Conservation (phyloP, 2,888 invertebrate genomes). For the Pseudococcus longispinus region DNA sequence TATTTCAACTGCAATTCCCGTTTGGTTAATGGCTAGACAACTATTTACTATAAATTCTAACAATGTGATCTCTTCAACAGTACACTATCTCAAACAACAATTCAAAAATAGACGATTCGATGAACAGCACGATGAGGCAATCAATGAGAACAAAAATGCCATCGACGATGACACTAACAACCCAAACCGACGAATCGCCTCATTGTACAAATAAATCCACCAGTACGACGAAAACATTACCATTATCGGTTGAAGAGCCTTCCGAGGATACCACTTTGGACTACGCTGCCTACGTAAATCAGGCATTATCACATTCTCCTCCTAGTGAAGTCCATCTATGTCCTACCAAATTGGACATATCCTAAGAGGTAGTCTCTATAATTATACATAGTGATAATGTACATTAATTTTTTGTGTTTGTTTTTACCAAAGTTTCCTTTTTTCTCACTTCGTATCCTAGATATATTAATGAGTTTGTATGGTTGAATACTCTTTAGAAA, state of each 20-base stretch:
- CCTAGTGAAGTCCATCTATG: conserved; percentile 24
- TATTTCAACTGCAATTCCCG: no score
- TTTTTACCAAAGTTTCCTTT: conserved; percentile 28
- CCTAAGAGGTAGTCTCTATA: background rate
- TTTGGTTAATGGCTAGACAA: no score
- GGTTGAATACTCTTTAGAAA: background rate
- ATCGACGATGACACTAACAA: conserved; percentile 48
- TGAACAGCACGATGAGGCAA: background rate
- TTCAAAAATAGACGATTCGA: background rate
- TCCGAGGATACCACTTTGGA: conserved; percentile 51
- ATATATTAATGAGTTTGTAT: no score
- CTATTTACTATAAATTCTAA: no score
- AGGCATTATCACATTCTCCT: conserved; percentile 50
- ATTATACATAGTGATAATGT: background rate
- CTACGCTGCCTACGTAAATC: conserved; percentile 51
- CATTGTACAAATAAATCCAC: conserved; percentile 19
- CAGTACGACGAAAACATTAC: conserved; percentile 48
- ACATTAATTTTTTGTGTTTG: conserved; percentile 17
- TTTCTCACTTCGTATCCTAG: background rate
- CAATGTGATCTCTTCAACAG: background rate
- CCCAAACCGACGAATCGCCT: conserved; percentile 45
- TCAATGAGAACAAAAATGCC: conserved; percentile 31
- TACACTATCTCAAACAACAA: conserved; percentile 44
- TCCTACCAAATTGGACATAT: background rate
- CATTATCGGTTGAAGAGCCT: conserved; percentile 49